Percentiles rank a stretch among this genome's conserved stretches.
These are phyloP conservation scores for chimpanzee (Pan troglodytes) DNA, from an alignment of 2,113 vertebrate species.

Conservation along the genomic window NHGRI_mPanTro3-v2.1_pri NC_072411.2:63578001-63578500, in stretches of 20 bases:
- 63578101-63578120: neutral
- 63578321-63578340: neutral
- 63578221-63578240: neutral
- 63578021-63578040: too few relatives aligned
- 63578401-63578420: neutral
- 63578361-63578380: neutral
- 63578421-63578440: neutral
- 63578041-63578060: too few relatives aligned
- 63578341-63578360: neutral
- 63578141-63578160: neutral
- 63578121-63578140: neutral
- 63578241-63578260: neutral
- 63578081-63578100: neutral
- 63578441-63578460: neutral
- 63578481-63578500: neutral
- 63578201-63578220: neutral
- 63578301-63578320: neutral
- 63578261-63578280: neutral
- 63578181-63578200: neutral
- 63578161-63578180: neutral
- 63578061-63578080: too few relatives aligned
- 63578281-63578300: neutral
- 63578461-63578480: neutral
- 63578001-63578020: too few relatives aligned
- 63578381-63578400: neutral